Conservation (phyloP, 2,888 invertebrate species). For the Alloplasta piceator region DNA sequence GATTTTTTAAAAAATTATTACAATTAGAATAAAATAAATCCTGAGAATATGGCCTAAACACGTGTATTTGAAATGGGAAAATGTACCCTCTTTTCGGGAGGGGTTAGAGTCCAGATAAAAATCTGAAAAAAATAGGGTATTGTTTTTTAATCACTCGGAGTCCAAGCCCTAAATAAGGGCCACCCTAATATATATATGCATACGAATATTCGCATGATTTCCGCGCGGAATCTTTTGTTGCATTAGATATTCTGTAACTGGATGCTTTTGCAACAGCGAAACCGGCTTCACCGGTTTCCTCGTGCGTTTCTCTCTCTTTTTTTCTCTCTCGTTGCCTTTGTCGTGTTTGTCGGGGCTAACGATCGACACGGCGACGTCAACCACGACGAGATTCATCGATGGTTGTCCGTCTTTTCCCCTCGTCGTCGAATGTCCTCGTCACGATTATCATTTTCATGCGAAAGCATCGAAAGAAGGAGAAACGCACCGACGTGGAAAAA, state of each 20-base stretch:
- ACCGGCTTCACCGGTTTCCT: slow-evolving; percentile 62
- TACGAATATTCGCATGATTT: slow-evolving; percentile 32
- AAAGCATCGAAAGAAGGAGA: neutral
- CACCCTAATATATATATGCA: neutral
- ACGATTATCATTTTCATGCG: too few species aligned
- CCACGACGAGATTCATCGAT: slow-evolving; percentile 22
- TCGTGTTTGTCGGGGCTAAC: slow-evolving; percentile 9
- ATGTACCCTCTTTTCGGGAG: too few species aligned
- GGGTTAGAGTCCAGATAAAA: too few species aligned
- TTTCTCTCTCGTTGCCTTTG: slow-evolving; percentile 5
- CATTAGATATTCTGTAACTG: slow-evolving; percentile 44
- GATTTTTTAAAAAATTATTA: too few species aligned
- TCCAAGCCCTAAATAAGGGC: too few species aligned
- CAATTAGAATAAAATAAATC: too few species aligned
- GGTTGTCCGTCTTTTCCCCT: slow-evolving; percentile 13
- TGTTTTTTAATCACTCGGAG: too few species aligned
- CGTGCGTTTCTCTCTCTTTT: slow-evolving; percentile 2
- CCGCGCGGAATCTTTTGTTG: slow-evolving; percentile 23
- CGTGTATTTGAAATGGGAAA: too few species aligned
- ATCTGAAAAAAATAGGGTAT: too few species aligned
- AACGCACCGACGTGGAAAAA: neutral
- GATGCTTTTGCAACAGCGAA: slow-evolving; percentile 45
- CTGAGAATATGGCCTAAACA: too few species aligned
- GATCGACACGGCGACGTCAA: slow-evolving; percentile 28
- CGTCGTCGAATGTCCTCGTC: neutral